These are phyloP conservation scores for Stenolophus ochropezus DNA, from an alignment of 2,888 invertebrate genomes.

Conservation along the genomic window DNA sequence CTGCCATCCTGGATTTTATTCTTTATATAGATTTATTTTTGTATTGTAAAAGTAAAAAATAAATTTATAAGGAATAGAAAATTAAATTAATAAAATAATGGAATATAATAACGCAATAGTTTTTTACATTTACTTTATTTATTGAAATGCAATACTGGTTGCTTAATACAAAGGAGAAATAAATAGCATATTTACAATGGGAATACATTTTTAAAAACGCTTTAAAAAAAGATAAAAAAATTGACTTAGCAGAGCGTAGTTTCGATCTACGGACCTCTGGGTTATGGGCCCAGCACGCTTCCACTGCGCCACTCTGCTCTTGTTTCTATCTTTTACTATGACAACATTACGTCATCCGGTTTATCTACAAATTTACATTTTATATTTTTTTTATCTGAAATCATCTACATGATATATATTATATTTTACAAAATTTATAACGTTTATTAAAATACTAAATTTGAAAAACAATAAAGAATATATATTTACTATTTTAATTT, in stretches of 20 bases:
- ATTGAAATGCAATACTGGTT: neutral
- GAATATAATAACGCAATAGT: too few species aligned
- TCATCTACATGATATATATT: neutral
- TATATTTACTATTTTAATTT: neutral
- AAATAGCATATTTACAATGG: neutral
- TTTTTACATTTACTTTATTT: too few species aligned
- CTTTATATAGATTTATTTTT: too few species aligned
- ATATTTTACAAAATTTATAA: neutral
- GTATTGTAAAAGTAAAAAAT: too few species aligned
- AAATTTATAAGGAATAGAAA: too few species aligned
- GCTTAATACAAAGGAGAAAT: neutral
- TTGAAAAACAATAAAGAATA: neutral
- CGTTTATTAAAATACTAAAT: neutral
- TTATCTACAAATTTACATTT: too few species aligned
- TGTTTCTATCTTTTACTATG: neutral
- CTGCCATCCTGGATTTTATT: too few species aligned
- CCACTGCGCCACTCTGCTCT: slow-evolving; percentile 89
- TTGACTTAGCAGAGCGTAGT: slow-evolving; percentile 85
- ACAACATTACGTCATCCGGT: neutral
- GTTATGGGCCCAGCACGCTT: slow-evolving; percentile 91
- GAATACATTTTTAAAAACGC: neutral
- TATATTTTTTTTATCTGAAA: too few species aligned
- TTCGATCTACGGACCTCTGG: slow-evolving; percentile 95
- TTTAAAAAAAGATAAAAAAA: neutral
- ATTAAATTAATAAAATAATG: neutral